These are phyloP conservation scores for Solen grandis DNA, from an alignment of 1,140 invertebrate genomes.

Conservation along the genomic window DNA sequence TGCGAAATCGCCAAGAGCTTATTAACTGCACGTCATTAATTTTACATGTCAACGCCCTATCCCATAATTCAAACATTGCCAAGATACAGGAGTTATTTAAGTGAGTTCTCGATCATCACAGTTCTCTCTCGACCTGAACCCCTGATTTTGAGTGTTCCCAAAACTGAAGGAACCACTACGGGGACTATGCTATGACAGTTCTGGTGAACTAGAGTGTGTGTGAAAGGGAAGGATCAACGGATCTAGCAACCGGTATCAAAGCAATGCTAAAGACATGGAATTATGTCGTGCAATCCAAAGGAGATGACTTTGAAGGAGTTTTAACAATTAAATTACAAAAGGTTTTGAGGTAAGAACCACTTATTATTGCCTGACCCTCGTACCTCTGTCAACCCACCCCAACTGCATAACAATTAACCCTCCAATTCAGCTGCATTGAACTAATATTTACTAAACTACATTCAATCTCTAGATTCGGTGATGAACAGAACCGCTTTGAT, in stretches of 20 bases:
- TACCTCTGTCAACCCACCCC: too few species aligned
- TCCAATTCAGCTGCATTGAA: too few species aligned
- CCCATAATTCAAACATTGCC: neutral
- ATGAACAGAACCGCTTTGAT: too few species aligned
- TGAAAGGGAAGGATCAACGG: neutral
- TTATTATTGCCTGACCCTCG: too few species aligned
- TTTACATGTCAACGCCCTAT: neutral
- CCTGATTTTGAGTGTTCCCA: slow-evolving; percentile 8
- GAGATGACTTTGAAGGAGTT: neutral
- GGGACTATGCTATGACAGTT: neutral
- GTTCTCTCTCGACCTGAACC: neutral
- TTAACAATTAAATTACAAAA: slow-evolving; percentile 1
- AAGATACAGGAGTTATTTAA: too few species aligned
- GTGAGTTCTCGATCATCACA: too few species aligned
- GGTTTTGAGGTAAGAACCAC: slow-evolving; percentile 1
- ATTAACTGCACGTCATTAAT: neutral
- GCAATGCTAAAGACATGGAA: neutral
- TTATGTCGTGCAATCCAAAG: too few species aligned
- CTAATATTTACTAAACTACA: too few species aligned
- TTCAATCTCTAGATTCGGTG: too few species aligned
- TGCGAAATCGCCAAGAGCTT: neutral
- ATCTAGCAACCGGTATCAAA: slow-evolving; percentile 8
- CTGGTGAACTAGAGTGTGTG: neutral
- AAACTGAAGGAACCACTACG: slow-evolving; percentile 5
- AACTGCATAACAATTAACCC: too few species aligned